These are phyloP conservation scores for Ligdia adustata DNA, from an alignment of 2,888 invertebrate genomes.

Conservation along the genomic window DNA sequence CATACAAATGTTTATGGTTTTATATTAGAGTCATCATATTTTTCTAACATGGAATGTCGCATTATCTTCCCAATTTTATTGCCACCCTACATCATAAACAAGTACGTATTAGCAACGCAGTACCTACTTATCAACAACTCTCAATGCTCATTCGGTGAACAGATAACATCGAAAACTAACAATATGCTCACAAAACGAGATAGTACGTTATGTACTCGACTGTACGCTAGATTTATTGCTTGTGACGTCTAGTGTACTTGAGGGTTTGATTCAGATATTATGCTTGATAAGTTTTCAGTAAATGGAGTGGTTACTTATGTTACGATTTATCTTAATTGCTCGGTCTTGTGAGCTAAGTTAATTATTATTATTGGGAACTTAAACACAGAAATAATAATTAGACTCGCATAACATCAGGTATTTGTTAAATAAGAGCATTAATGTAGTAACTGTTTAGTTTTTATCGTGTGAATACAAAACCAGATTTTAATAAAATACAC, in stretches of 20 bases:
- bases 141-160: constrained; percentile 66
- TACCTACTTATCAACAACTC: constrained; percentile 37
- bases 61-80: constrained; percentile 7
- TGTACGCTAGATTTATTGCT: constrained; percentile 57
- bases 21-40: too few species aligned
- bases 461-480: too few species aligned
- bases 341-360: neutral
- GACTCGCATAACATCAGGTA: too few species aligned
- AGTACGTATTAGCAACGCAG: constrained; percentile 36
- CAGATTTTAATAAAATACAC: too few species aligned
- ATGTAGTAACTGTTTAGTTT: too few species aligned
- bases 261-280: constrained; percentile 37
- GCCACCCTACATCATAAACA: constrained; percentile 39
- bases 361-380: constrained; percentile 11
- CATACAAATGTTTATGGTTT: too few species aligned
- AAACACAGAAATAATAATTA: too few species aligned
- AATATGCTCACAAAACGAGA: constrained; percentile 62
- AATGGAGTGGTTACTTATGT: constrained; percentile 5
- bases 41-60: constrained; percentile 13
- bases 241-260: constrained; percentile 51
- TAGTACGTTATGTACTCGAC: constrained; percentile 54
- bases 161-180: constrained; percentile 73
- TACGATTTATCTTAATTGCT: too few species aligned
- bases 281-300: constrained; percentile 25
- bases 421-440: too few species aligned